phyloP scores from a whole-genome alignment of 2,113 vertebrate species.

The Cavia aperea region DNA sequence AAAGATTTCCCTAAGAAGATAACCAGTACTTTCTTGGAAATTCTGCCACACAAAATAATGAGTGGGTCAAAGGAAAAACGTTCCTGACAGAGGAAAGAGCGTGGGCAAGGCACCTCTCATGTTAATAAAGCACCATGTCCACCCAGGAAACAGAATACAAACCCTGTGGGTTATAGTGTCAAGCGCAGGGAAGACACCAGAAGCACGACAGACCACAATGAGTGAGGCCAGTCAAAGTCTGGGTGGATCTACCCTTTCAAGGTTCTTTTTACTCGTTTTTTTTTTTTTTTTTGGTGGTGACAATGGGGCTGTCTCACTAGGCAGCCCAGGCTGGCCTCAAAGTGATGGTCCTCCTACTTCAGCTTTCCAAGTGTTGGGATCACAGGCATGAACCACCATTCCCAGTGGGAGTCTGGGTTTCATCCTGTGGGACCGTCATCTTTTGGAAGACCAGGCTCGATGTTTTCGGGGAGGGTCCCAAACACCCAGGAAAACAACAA shows the following conservation, averaged over 20 bases:
- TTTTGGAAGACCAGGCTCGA: neutral
- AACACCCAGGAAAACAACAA: neutral
- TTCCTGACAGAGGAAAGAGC: neutral
- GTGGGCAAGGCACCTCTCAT: neutral
- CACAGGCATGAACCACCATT: neutral
- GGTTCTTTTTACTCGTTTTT: neutral
- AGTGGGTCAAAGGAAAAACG: neutral
- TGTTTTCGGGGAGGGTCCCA: neutral
- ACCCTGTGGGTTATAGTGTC: neutral
- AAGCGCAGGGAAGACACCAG: neutral
- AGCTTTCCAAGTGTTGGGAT: neutral
- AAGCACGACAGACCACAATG: neutral
- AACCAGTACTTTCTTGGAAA: neutral
- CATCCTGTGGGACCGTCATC: neutral
- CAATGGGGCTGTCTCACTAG: neutral
- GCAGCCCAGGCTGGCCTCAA: neutral
- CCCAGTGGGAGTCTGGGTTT: neutral
- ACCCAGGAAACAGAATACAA: neutral
- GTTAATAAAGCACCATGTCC: neutral
- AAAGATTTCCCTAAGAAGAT: slow-evolving; percentile 8
- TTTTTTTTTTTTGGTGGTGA: neutral
- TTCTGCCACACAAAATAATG: neutral
- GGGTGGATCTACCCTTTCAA: neutral
- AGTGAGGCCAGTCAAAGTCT: neutral
- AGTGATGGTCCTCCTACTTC: neutral